A percentile compares a stretch with the other conserved stretches of the same genome.
phyloP scores from a whole-genome alignment of 2,113 vertebrate species.

The Melanocharis versteri region DNA sequence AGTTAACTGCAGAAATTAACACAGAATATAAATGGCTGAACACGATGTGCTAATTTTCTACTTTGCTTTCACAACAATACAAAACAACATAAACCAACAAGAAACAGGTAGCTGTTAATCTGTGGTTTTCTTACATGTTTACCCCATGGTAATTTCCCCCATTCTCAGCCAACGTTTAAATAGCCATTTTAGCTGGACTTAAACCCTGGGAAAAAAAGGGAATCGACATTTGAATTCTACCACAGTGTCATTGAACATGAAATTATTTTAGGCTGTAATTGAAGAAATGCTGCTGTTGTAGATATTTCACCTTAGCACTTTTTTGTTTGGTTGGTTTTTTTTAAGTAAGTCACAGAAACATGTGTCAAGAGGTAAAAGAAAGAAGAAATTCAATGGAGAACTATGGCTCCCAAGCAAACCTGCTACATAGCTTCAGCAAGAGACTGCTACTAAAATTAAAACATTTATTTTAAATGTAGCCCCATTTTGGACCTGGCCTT shows the following conservation, averaged over 20 bases:
- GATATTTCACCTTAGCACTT: not conserved
- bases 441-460: not conserved
- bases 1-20: not conserved
- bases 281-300: conserved; percentile 1
- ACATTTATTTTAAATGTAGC: not conserved
- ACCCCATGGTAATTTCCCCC: not conserved
- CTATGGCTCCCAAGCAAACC: not conserved
- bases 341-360: not conserved
- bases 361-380: not conserved
- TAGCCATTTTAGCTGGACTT: not conserved
- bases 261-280: not conserved
- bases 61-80: not conserved
- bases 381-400: not conserved
- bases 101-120: not conserved
- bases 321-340: not conserved
- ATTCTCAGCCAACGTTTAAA: not conserved
- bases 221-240: not conserved
- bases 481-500: not conserved
- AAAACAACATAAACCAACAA: not conserved
- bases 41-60: not conserved
- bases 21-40: not conserved
- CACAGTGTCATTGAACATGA: not conserved
- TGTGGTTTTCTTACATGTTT: not conserved
- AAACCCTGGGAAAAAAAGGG: not conserved
- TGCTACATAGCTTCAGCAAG: not conserved